phyloP scores from a whole-genome alignment of 2,113 vertebrate species.

The Alces alces region DNA sequence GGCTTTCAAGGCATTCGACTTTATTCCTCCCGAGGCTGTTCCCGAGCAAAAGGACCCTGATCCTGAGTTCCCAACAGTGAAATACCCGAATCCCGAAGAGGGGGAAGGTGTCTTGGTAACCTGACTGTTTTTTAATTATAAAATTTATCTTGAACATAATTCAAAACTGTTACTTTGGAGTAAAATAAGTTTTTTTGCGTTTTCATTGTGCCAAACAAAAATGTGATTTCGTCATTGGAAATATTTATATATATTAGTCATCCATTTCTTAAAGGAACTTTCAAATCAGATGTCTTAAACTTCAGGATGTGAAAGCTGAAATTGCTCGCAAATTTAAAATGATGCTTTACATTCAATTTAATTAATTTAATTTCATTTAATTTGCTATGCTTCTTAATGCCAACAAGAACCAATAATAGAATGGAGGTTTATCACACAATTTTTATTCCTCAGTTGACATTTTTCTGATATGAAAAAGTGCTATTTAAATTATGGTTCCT shows the following conservation, averaged over 20 bases:
- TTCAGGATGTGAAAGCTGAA: background rate
- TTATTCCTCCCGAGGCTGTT: slow-evolving; percentile 92
- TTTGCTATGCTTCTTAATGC: background rate
- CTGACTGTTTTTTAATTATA: background rate
- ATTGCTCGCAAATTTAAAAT: background rate
- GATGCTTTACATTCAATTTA: background rate
- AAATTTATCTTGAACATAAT: background rate
- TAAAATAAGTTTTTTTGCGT: background rate
- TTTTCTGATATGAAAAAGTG: background rate
- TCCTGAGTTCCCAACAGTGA: slow-evolving; percentile 96
- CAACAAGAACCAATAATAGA: background rate
- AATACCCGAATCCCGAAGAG: slow-evolving; percentile 98
- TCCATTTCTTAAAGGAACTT: slow-evolving; percentile 27
- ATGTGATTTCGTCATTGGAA: background rate
- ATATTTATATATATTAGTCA: background rate
- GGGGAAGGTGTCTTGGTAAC: slow-evolving; percentile 95
- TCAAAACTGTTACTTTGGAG: background rate
- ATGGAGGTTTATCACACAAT: background rate
- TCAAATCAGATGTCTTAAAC: background rate
- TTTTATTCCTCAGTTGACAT: background rate
- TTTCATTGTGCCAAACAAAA: background rate
- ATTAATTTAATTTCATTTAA: background rate
- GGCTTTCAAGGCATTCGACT: slow-evolving; percentile 91
- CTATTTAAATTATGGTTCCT: background rate
- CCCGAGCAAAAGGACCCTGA: slow-evolving; percentile 94